Percentiles rank a stretch among this genome's conserved stretches.
phyloP scores from a whole-genome alignment of 2,113 vertebrate species.

The Arizona elegans region DNA sequence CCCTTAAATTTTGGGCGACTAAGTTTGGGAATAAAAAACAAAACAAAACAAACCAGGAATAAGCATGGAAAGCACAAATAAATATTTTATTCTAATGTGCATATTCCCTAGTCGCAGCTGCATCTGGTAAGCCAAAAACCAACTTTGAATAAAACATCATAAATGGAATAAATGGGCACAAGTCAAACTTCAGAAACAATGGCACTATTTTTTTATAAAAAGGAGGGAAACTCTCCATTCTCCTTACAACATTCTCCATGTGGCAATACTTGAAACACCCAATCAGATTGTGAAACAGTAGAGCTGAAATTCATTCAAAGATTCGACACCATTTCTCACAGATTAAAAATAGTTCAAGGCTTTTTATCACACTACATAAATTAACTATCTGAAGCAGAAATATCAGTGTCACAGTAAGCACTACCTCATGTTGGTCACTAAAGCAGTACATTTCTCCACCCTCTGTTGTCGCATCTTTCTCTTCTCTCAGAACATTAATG shows the following conservation, averaged over 20 bases:
- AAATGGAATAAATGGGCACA: neutral
- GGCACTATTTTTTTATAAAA: neutral
- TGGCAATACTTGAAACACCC: neutral
- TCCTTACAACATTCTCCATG: neutral
- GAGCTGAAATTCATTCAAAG: neutral
- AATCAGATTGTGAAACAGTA: neutral
- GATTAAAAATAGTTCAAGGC: neutral
- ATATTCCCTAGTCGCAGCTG: neutral
- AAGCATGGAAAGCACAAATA: neutral
- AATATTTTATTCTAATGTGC: neutral
- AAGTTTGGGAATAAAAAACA: neutral
- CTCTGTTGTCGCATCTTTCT: neutral
- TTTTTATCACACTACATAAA: neutral
- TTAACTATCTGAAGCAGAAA: neutral
- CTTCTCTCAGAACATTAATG: neutral
- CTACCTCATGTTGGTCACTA: neutral
- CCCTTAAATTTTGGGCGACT: neutral
- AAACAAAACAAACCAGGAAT: neutral
- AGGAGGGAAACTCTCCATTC: neutral
- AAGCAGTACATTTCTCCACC: neutral
- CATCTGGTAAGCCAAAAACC: neutral
- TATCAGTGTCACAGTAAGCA: neutral
- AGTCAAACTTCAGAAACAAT: neutral
- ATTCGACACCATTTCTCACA: neutral
- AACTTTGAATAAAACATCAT: neutral